Evolutionary conservation across 2,888 invertebrate species (phyloP).

Genomic region (Tetragnatha montana): DNA sequence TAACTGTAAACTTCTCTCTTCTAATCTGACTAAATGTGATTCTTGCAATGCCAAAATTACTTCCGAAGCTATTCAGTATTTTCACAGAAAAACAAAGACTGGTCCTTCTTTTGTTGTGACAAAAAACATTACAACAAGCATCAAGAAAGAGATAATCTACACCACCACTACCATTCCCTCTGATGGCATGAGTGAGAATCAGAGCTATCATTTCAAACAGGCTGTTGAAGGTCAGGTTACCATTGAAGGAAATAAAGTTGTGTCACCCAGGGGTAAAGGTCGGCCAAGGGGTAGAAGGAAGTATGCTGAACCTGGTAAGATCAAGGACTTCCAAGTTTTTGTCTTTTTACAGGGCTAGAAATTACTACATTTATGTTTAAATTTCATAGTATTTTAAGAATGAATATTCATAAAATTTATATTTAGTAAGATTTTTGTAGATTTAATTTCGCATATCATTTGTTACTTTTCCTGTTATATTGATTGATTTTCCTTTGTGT

Average conservation of each 20-base stretch:
- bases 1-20: neutral
- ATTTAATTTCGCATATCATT: too few relatives aligned
- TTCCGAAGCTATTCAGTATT: neutral
- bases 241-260: conserved; percentile 2
- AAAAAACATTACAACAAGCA: conserved; percentile 30
- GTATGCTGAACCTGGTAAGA: conserved; percentile 51
- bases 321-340: neutral
- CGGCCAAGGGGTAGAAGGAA: conserved; percentile 34
- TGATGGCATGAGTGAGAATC: neutral
- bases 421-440: too few relatives aligned
- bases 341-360: too few relatives aligned
- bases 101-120: conserved; percentile 26
- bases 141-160: conserved; percentile 24
- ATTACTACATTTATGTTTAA: too few relatives aligned
- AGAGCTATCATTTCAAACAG: conserved; percentile 23
- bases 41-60: neutral
- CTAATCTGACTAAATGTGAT: conserved; percentile 17
- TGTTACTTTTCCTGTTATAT: too few relatives aligned
- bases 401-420: too few relatives aligned
- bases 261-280: conserved; percentile 41
- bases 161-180: neutral
- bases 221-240: conserved; percentile 12
- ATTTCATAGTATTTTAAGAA: too few relatives aligned
- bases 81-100: neutral
- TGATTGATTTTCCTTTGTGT: too few relatives aligned